A percentile compares a stretch with the other conserved stretches of the same genome.
Evolutionary conservation across 2,797 vertebrate genomes (phyloP).

Genomic region (Peromyscus eremicus): DNA sequence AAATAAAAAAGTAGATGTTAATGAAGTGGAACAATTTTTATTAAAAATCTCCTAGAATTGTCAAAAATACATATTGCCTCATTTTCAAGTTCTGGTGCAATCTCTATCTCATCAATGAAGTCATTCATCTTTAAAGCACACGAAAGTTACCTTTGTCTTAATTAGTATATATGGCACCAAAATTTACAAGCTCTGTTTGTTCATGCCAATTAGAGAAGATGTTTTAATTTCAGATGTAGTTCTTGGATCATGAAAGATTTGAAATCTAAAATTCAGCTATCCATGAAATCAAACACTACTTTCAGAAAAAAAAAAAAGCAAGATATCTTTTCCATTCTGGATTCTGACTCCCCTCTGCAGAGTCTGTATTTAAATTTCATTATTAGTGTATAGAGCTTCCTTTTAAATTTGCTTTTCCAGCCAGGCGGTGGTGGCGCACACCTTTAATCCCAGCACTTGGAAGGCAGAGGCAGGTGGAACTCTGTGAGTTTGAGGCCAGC

Average conservation of each 20-base stretch:
- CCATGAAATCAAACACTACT: slow-evolving; percentile 85
- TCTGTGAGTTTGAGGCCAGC: too few relatives aligned
- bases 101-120: slow-evolving; percentile 62
- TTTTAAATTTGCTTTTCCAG: neutral
- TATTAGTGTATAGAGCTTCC: neutral
- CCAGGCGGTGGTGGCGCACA: too few relatives aligned
- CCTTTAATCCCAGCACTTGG: too few relatives aligned
- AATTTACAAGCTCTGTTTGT: slow-evolving; percentile 77
- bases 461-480: too few relatives aligned
- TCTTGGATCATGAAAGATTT: slow-evolving; percentile 83
- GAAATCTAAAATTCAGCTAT: slow-evolving; percentile 83
- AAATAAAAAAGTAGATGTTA: slow-evolving; percentile 41
- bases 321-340: slow-evolving; percentile 74
- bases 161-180: slow-evolving; percentile 81
- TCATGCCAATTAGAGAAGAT: slow-evolving; percentile 81
- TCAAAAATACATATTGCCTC: slow-evolving; percentile 51
- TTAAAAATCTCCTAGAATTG: slow-evolving; percentile 30
- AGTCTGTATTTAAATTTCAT: slow-evolving; percentile 57
- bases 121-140: slow-evolving; percentile 68
- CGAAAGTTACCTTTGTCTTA: slow-evolving; percentile 76
- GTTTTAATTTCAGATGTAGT: slow-evolving; percentile 87
- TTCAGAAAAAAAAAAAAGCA: neutral
- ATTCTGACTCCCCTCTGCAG: slow-evolving; percentile 51
- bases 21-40: slow-evolving; percentile 56
- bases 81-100: slow-evolving; percentile 27